Evolutionary conservation across 1,140 invertebrate genomes (phyloP).

Genomic region (Procambarus virginalis): DNA sequence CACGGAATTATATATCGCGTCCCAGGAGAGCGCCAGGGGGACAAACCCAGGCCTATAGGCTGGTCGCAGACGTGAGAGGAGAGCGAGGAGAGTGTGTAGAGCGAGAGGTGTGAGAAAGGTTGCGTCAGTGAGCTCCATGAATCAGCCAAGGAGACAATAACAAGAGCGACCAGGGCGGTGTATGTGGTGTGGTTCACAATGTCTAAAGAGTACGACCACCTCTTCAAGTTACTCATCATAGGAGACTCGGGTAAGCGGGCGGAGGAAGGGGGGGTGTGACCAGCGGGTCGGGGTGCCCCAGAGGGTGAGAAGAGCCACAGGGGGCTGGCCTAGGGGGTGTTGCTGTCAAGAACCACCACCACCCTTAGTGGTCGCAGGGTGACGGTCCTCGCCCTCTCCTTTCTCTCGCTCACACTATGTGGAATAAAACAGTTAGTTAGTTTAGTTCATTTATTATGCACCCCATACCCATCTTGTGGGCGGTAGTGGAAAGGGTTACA

Average conservation of each 20-base stretch:
- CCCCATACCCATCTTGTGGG: too few species aligned
- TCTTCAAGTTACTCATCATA: constrained; percentile 68
- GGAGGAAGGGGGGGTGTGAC: too few species aligned
- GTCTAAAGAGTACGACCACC: constrained; percentile 58
- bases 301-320: not conserved
- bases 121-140: constrained; percentile 37
- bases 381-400: too few species aligned
- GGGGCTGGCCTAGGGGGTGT: not conserved
- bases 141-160: constrained; percentile 39
- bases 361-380: too few species aligned
- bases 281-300: not conserved
- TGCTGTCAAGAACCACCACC: not conserved
- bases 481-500: too few species aligned
- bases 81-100: not conserved
- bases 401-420: too few species aligned
- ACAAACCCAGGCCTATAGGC: not conserved
- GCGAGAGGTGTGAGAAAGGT: constrained; percentile 5
- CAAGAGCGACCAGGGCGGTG: constrained; percentile 31
- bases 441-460: too few species aligned
- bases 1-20: not conserved
- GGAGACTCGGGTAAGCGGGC: constrained; percentile 90
- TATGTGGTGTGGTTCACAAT: constrained; percentile 40
- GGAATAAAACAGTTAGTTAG: too few species aligned
- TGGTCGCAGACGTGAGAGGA: not conserved
- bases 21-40: not conserved